These are phyloP conservation scores for Camelus dromedarius DNA, from an alignment of 2,113 vertebrate species.

Conservation along the genomic window DNA sequence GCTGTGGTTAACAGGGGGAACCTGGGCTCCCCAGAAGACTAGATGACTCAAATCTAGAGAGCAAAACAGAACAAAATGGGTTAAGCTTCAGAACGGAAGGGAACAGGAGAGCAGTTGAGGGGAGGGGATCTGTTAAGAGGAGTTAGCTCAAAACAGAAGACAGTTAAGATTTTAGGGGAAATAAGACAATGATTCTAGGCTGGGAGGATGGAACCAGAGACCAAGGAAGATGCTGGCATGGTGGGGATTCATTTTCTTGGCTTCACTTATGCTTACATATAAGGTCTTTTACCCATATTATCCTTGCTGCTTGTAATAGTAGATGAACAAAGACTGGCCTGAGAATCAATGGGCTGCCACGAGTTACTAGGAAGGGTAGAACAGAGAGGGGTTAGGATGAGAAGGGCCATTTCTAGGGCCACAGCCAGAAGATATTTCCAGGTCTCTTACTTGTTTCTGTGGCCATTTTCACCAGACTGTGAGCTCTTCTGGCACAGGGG, in stretches of 20 bases:
- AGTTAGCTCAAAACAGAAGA: constrained; percentile 18
- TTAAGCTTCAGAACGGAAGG: constrained; percentile 37
- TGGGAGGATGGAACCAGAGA: neutral
- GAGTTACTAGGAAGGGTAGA: constrained; percentile 21
- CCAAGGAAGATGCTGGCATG: neutral
- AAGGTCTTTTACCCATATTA: constrained; percentile 14
- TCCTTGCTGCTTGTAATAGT: neutral
- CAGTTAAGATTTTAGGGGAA: neutral
- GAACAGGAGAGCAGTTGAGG: neutral
- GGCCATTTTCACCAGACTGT: neutral
- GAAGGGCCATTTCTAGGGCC: constrained; percentile 4
- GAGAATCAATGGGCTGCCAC: neutral
- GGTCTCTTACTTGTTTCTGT: constrained; percentile 10
- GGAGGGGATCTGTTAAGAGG: neutral
- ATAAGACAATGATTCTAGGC: constrained; percentile 9
- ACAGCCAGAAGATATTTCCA: neutral
- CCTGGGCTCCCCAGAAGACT: neutral
- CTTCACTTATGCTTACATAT: neutral
- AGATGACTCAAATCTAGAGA: neutral
- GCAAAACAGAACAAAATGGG: neutral
- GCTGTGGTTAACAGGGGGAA: neutral
- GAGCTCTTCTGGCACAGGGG: neutral
- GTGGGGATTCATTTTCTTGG: neutral
- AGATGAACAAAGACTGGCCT: neutral
- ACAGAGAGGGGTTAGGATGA: neutral